Evolutionary conservation across 1,140 invertebrate genomes (phyloP), one percentile per base, ranked within the genome.

Genomic region (Tetramorium alpestre): DNA sequence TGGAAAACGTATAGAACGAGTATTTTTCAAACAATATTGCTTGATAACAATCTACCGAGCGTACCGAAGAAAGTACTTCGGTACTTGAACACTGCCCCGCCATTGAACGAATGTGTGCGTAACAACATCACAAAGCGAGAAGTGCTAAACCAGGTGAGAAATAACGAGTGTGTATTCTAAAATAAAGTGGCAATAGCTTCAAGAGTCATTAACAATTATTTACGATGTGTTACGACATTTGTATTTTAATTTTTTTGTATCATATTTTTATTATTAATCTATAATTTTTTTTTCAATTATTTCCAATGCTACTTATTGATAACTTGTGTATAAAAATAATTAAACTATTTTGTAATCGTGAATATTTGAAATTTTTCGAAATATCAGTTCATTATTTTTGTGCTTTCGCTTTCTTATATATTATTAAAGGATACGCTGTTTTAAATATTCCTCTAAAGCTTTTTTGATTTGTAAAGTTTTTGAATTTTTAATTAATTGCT

Each of bases 121-220:
- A 72, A 16, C 49, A n/a, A 49, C 1, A 44, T n/a, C n/a, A n/a
- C 60, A 22, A 25, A 62, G 33, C 33, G 56, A 77, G 25, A 44
- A 86, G 62, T 82, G 41, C 64, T 38, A 56, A 77, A 51, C 10
- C 22, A 82, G 88, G 85, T 89, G 64, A 90, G 84, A 89, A 89
- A 16, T 16, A 41, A 73, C 10, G 33, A 86, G 47, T 62, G 82
- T 51, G 25, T 47, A 54, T 65, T 88, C 1, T 38, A 64, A 22
- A 22, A 38, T 65, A 18, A 80, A 11, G 0, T 1, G 28, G 41
- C 38, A 25, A 38, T 18, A 18, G n/a, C 44, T 41, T 49, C 18
- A 28, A 54, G 47, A 28, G 22, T 1, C 38, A 3, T 16, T 81
- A 70, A 81, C 49, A 6, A 18, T 18, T 54, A 60, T 25, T 65